Base-by-base conservation (phyloP, 2,797 vertebrate genomes). In the Sylvilagus floridanus region DNA sequence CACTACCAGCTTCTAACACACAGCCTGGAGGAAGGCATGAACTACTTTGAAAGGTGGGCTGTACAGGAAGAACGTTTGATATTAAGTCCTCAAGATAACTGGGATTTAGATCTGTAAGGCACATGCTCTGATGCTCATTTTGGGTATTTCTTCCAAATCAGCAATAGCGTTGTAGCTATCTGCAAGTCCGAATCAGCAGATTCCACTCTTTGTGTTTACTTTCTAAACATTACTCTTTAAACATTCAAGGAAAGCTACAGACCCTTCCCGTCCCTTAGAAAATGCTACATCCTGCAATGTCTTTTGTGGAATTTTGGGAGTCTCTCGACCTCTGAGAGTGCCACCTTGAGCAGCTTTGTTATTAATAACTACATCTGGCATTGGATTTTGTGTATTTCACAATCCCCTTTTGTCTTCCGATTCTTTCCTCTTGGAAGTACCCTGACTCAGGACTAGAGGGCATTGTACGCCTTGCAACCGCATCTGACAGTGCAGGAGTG, bases 381-480 rank as follows among this genome's bases (percentile, higher is more conserved):
- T 78, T 72, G 69, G 92, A 94, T 90, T 97, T 60, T 83, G 87
- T 95, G 50, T 88, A 94, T 96, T 96, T 96, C 85, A 83, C 57
- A 0, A 6, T 76, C 79, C 32, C 75, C 92, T 86, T 88, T 91
- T 96, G 95, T 91, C 96, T 90, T 86, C 78, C 60, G 65, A 93
- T 69, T 93, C 90, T 93, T 71, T 92, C 60, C 93, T 97, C 78
- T 87, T 96, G 90, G 30, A 89, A 94, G 87, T 98, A 95, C 97
- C 97, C 71, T 3, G 92, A 97, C 75, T 97, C 96, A 97, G 97
- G 97, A 97, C 98, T 98, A 98, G 98, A 97, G 97, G 97, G 97
- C 98, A 96, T 96, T 97, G 96, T 97, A 85, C 91, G 87, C 96
- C 95, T 96, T 97, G 93, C 50, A 97, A 98, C 76, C 24, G 65